These are phyloP conservation scores for Myotis myotis DNA, from an alignment of 2,797 vertebrate genomes.

Conservation along the genomic window DNA sequence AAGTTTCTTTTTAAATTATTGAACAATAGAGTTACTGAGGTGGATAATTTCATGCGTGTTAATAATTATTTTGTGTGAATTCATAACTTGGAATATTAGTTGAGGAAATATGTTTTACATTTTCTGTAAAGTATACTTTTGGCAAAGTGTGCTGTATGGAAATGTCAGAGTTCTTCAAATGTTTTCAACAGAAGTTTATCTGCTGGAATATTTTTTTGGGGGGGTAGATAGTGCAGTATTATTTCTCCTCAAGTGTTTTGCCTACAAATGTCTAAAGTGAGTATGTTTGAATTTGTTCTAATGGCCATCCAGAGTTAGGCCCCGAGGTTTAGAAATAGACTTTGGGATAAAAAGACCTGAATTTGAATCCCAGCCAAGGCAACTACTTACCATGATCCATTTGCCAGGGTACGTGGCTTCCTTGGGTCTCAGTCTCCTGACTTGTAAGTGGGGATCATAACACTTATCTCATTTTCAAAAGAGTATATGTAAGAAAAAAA, in stretches of 20 bases:
- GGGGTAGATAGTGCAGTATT: neutral
- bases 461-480: neutral
- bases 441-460: neutral
- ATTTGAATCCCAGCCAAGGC: neutral
- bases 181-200: neutral
- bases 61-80: constrained; percentile 5
- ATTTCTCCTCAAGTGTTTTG: neutral
- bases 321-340: constrained; percentile 22
- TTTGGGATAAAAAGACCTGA: neutral
- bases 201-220: neutral
- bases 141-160: neutral
- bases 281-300: neutral
- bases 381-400: neutral
- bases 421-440: neutral
- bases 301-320: neutral
- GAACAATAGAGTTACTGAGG: neutral
- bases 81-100: neutral
- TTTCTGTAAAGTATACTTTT: neutral
- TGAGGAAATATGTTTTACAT: neutral
- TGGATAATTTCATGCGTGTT: neutral
- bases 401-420: neutral
- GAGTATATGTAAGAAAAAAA: neutral
- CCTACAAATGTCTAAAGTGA: neutral
- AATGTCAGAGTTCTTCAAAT: neutral
- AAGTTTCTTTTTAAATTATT: constrained; percentile 33